These are phyloP conservation scores for Macrotis lagotis DNA, from an alignment of 2,113 vertebrate species.

Conservation along the genomic window DNA sequence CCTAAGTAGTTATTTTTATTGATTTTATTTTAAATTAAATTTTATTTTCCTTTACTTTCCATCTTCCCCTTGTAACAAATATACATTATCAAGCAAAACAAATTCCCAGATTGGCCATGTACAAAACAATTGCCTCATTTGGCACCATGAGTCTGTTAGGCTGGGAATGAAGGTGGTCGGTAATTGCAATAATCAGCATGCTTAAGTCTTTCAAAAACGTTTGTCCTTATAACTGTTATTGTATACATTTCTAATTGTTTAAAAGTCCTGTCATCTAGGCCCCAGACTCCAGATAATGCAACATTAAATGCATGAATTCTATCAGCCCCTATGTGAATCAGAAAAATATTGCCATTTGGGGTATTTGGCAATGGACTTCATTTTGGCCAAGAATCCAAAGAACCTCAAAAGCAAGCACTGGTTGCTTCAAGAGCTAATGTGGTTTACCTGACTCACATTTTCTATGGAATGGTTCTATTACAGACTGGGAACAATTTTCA, in stretches of 20 bases:
- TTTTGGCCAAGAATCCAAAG: not conserved
- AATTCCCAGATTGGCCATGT: not conserved
- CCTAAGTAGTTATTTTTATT: not conserved
- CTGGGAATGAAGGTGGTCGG: not conserved
- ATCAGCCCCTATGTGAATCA: not conserved
- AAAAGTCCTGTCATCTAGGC: not conserved
- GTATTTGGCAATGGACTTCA: not conserved
- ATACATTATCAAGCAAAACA: not conserved
- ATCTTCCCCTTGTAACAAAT: not conserved
- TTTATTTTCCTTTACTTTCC: not conserved
- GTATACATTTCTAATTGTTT: not conserved
- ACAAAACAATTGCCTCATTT: not conserved
- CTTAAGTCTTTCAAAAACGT: not conserved
- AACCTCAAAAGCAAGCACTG: not conserved
- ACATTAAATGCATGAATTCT: not conserved
- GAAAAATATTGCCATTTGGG: not conserved
- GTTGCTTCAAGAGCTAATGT: not conserved
- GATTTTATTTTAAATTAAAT: not conserved
- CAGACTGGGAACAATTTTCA: slow-evolving; percentile 20
- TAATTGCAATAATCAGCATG: not conserved
- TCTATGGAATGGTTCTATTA: slow-evolving; percentile 14
- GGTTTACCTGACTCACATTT: not conserved
- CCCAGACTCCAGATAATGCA: not conserved
- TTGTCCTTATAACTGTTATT: not conserved
- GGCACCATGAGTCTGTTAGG: not conserved